A percentile compares a stretch with the other conserved stretches of the same genome.
Conservation (phyloP, 2,797 vertebrate genomes). For the Picus viridis region DNA sequence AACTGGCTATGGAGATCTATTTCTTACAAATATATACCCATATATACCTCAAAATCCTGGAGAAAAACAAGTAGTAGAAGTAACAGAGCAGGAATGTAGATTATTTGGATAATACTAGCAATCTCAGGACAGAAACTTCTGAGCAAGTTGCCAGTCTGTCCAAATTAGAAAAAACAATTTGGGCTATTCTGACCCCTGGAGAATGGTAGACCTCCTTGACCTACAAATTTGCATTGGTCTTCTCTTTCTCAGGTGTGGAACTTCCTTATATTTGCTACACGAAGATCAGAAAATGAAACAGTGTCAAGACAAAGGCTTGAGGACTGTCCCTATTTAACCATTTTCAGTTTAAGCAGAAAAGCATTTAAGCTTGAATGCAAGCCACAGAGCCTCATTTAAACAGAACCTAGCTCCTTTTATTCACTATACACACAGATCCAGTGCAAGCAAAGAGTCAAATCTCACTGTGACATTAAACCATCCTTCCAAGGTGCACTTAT, state of each 20-base stretch:
- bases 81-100: not conserved
- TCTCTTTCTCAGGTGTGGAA: not conserved
- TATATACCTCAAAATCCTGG: not conserved
- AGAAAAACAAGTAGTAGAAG: not conserved
- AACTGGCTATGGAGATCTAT: not conserved
- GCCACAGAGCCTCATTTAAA: not conserved
- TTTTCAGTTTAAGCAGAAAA: not conserved
- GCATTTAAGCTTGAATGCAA: not conserved
- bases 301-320: not conserved
- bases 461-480: not conserved
- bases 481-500: not conserved
- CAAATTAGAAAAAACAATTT: not conserved
- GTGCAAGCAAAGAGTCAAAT: not conserved
- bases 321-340: not conserved
- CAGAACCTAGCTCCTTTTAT: not conserved
- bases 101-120: not conserved
- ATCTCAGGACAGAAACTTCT: not conserved
- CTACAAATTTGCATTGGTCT: not conserved
- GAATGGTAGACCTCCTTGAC: not conserved
- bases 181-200: not conserved
- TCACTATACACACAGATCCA: not conserved
- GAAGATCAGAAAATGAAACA: not conserved
- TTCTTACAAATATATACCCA: rapidly evolving
- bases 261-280: not conserved
- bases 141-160: not conserved